phyloP scores from a whole-genome alignment of 2,113 vertebrate genomes.

The Cariama cristata region DNA sequence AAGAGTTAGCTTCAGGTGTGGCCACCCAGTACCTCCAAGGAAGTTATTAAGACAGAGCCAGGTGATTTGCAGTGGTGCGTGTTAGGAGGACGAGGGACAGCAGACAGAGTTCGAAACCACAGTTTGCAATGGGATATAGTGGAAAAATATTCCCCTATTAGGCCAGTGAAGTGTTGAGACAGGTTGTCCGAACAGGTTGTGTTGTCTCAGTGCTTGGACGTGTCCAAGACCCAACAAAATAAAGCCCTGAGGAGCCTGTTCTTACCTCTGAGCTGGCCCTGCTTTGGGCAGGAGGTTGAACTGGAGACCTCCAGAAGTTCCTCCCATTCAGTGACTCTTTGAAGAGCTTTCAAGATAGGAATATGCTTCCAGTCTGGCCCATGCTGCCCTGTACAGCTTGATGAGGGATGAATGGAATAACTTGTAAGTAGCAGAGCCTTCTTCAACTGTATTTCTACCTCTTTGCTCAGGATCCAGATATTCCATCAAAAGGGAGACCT shows the following conservation, averaged over 20 bases:
- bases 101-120: background rate
- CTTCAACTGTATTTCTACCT: background rate
- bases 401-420: background rate
- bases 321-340: background rate
- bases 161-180: background rate
- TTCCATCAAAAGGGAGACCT: background rate
- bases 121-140: background rate
- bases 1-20: background rate
- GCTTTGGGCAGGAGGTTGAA: background rate
- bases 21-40: background rate
- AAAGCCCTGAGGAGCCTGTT: background rate
- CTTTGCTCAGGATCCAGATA: background rate
- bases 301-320: background rate
- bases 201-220: background rate
- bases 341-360: background rate
- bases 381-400: background rate
- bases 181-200: background rate
- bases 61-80: background rate
- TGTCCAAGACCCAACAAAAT: background rate
- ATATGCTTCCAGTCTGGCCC: background rate
- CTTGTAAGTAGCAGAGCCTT: background rate
- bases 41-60: background rate
- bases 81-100: background rate
- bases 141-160: background rate
- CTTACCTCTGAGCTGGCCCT: background rate